phyloP scores from a whole-genome alignment of 2,113 vertebrate genomes.

The Platichthys stellatus region DNA sequence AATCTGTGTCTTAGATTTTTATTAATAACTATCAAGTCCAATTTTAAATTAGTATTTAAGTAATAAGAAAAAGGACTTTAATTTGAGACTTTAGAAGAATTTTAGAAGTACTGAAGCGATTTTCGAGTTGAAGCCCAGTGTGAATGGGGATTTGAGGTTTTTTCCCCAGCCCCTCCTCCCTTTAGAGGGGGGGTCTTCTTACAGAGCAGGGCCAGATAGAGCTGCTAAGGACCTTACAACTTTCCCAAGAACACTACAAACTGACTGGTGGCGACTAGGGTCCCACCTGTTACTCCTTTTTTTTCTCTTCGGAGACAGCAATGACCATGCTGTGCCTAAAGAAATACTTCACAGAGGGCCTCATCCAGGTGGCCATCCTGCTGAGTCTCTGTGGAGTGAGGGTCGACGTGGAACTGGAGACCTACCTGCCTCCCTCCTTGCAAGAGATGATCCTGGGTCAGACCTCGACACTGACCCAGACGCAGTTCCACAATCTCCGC shows the following conservation, averaged over 20 bases:
- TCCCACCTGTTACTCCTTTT: background rate
- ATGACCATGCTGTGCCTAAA: conserved; percentile 86
- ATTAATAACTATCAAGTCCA: too few relatives aligned
- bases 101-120: background rate
- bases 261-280: conserved; percentile 9
- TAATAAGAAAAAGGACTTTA: too few relatives aligned
- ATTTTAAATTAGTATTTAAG: background rate
- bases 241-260: background rate
- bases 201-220: conserved; percentile 1
- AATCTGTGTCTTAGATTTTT: background rate
- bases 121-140: background rate
- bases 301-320: background rate
- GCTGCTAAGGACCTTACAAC: background rate
- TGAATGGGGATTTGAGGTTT: background rate
- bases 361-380: conserved; percentile 96
- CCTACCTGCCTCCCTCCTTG: conserved; percentile 85
- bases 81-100: too few relatives aligned
- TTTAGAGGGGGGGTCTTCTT: background rate
- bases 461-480: conserved; percentile 89
- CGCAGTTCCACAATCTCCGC: conserved; percentile 89
- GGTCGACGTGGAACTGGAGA: conserved; percentile 93
- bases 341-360: conserved; percentile 96
- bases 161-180: background rate
- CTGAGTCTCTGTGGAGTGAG: conserved; percentile 91
- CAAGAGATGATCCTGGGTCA: conserved; percentile 89